Evolutionary conservation across 2,888 invertebrate species (phyloP).

Genomic region (Disparrhopalites patrizii): DNA sequence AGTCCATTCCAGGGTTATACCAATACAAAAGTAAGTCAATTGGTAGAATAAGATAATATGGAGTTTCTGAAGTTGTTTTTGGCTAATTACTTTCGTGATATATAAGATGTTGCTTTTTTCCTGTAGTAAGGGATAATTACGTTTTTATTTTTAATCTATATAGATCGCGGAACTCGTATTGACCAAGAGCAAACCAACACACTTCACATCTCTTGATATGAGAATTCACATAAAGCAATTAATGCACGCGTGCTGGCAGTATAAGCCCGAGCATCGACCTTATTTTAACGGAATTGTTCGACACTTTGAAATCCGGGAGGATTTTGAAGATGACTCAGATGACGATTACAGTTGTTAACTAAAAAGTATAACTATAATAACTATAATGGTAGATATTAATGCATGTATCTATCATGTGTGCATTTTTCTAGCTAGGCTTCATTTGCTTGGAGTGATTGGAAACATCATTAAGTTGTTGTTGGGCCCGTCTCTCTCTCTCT

Average conservation of each 20-base stretch:
- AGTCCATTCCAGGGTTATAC: conserved; percentile 3
- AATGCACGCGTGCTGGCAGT: conserved; percentile 10
- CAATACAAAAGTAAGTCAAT: background rate
- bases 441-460: no score
- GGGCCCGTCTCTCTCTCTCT: no score
- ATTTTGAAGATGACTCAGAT: background rate
- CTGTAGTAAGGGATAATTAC: background rate
- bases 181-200: background rate
- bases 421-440: no score
- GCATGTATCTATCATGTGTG: no score
- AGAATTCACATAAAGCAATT: background rate
- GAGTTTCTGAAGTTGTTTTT: no score
- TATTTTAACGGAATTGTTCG: background rate
- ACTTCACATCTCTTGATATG: background rate
- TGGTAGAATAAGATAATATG: no score
- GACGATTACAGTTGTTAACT: background rate
- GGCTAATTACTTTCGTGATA: no score
- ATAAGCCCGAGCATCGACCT: background rate
- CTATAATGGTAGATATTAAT: background rate
- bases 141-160: background rate
- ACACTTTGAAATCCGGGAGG: background rate
- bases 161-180: background rate
- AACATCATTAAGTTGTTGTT: no score
- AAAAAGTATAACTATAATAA: background rate
- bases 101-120: no score